Conservation (phyloP, 2,113 vertebrate species). For the Murina feae region DNA sequence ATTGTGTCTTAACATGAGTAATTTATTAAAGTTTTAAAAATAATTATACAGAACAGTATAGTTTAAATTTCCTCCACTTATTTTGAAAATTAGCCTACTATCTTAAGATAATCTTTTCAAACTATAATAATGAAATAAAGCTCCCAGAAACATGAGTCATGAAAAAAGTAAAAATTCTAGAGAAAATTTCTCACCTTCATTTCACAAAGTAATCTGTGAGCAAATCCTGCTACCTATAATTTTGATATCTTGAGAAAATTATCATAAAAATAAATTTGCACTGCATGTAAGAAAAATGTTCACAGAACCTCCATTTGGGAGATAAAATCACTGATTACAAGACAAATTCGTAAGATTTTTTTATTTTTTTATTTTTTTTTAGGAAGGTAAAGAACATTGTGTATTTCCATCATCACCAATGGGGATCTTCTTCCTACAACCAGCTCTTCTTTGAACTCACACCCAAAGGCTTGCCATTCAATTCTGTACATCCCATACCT, state of each 20-base stretch:
- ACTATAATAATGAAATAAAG: neutral
- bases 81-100: neutral
- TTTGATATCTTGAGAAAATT: neutral
- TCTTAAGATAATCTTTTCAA: neutral
- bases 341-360: neutral
- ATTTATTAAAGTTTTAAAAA: neutral
- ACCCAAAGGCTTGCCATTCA: neutral
- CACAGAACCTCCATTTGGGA: neutral
- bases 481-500: too few relatives aligned
- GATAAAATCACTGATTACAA: neutral
- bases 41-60: neutral
- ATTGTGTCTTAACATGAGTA: neutral
- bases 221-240: neutral
- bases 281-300: neutral
- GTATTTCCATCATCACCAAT: neutral
- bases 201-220: neutral
- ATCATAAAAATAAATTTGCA: neutral
- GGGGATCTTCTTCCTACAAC: neutral
- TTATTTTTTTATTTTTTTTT: neutral
- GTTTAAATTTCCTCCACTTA: neutral
- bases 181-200: neutral
- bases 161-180: neutral
- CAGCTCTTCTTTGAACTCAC: neutral
- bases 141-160: neutral
- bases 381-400: neutral